phyloP scores from a whole-genome alignment of 2,113 vertebrate genomes.

The Rhinoptilus africanus region DNA sequence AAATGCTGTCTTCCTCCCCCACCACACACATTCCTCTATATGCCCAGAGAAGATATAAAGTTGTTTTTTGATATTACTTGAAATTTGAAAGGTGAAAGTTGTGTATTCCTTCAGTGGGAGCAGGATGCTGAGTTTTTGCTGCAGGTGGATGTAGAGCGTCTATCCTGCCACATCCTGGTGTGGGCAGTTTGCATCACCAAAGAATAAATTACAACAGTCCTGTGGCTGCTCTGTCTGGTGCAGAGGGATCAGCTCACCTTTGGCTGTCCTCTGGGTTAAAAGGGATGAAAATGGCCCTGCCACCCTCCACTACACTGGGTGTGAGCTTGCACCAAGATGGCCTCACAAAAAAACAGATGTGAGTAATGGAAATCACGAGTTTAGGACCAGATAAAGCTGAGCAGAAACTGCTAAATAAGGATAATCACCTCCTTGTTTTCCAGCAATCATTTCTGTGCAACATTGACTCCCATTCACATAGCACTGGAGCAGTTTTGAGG shows the following conservation, averaged over 20 bases:
- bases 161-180: neutral
- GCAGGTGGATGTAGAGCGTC: constrained; percentile 35
- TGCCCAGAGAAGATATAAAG: neutral
- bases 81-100: constrained; percentile 54
- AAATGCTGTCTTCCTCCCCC: constrained; percentile 32
- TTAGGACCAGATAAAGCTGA: neutral
- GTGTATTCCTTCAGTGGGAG: constrained; percentile 12
- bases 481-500: constrained; percentile 64
- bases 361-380: neutral
- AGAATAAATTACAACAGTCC: neutral
- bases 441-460: constrained; percentile 77
- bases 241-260: neutral
- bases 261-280: neutral
- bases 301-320: neutral
- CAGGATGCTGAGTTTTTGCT: constrained; percentile 35
- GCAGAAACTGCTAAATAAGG: neutral
- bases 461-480: constrained; percentile 40
- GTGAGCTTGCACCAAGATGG: neutral
- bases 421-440: neutral
- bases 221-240: neutral
- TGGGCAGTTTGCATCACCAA: neutral
- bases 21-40: neutral
- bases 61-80: neutral
- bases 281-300: neutral
- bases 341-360: constrained; percentile 7